These are phyloP conservation scores for Smithornis capensis DNA, from an alignment of 2,113 vertebrate genomes.

Conservation along the genomic window DNA sequence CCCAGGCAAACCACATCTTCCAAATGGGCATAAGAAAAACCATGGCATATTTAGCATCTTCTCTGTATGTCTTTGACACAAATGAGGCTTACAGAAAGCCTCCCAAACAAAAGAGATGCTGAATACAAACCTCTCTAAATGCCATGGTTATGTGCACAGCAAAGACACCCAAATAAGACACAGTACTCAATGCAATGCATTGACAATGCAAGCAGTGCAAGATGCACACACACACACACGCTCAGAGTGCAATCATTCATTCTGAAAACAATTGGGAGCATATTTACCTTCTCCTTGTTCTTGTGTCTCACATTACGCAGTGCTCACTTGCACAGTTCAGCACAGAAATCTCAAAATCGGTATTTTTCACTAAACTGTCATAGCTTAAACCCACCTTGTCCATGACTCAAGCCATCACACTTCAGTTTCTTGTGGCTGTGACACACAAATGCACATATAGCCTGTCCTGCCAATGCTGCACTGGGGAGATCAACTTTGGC, in stretches of 20 bases:
- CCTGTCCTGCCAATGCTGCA: not conserved
- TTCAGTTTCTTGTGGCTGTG: not conserved
- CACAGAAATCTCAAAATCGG: not conserved
- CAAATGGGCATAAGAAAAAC: not conserved
- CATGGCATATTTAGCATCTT: not conserved
- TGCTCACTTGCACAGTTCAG: not conserved
- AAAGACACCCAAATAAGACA: not conserved
- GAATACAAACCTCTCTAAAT: not conserved
- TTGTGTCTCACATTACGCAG: not conserved
- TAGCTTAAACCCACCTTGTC: not conserved
- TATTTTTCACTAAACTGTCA: not conserved
- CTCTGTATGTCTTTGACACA: not conserved
- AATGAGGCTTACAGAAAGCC: not conserved
- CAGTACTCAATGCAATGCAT: not conserved
- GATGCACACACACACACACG: not conserved
- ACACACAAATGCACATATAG: not conserved
- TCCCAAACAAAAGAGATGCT: not conserved
- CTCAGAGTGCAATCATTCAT: not conserved
- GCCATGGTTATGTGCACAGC: not conserved
- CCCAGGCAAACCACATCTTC: not conserved
- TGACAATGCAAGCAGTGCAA: not conserved
- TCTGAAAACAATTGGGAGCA: not conserved
- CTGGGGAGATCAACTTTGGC: not conserved
- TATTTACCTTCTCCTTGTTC: not conserved
- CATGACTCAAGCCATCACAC: not conserved